Conservation (phyloP, 1,140 invertebrate species). For the Dinothrombium tinctorium region DNA sequence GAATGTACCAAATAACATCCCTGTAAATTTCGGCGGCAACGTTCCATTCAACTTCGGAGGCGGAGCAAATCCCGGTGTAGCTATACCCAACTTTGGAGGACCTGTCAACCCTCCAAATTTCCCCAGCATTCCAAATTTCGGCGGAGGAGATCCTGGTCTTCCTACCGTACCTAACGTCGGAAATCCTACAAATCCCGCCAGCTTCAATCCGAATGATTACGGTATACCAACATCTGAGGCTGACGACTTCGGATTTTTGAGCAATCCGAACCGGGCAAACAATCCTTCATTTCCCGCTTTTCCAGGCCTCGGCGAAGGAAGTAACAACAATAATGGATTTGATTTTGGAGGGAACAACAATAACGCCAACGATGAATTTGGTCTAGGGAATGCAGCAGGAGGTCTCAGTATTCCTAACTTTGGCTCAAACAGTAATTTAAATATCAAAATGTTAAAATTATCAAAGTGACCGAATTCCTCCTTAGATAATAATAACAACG, state of each 20-base stretch:
- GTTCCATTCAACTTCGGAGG: no score
- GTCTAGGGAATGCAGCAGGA: not conserved
- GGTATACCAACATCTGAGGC: not conserved
- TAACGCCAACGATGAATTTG: not conserved
- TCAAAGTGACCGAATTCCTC: not conserved
- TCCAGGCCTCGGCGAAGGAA: not conserved
- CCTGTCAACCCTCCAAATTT: not conserved
- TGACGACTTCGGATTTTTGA: not conserved
- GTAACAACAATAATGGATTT: not conserved
- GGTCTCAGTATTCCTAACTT: not conserved
- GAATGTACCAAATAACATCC: no score
- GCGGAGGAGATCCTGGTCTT: not conserved
- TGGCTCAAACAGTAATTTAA: not conserved
- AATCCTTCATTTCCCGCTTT: not conserved
- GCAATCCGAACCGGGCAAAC: not conserved
- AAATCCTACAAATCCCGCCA: not conserved
- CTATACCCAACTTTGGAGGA: not conserved
- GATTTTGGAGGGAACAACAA: not conserved
- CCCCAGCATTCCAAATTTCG: not conserved
- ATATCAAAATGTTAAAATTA: not conserved
- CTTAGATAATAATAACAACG: not conserved
- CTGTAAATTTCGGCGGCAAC: no score
- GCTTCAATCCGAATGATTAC: slow-evolving; percentile 2
- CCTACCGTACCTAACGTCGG: not conserved
- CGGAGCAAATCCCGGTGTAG: not conserved